These are phyloP conservation scores for Pseudonaja textilis DNA, from an alignment of 2,113 vertebrate species.

Conservation along the genomic window DNA sequence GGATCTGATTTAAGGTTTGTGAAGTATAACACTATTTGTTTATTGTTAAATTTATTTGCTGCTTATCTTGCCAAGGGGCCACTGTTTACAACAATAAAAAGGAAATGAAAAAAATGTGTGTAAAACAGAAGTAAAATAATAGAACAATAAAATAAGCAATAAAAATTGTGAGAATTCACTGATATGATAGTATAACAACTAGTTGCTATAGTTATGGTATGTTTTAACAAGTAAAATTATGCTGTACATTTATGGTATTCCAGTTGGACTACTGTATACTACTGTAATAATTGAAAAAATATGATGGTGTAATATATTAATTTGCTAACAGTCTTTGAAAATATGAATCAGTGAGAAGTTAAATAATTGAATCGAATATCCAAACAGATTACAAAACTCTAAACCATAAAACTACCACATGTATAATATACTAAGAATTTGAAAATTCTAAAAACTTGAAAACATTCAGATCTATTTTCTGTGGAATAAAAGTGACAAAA, in stretches of 20 bases:
- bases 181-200: not conserved
- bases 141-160: not conserved
- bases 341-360: not conserved
- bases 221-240: not conserved
- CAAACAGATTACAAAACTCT: not conserved
- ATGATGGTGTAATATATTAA: conserved; percentile 10
- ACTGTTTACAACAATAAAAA: no score
- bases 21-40: not conserved
- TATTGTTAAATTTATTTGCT: no score
- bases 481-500: not conserved
- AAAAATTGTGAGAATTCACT: no score
- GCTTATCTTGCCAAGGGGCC: no score
- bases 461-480: not conserved
- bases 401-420: not conserved
- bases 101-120: no score
- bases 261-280: not conserved
- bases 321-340: not conserved
- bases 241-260: conserved; percentile 1
- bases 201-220: not conserved
- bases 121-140: no score
- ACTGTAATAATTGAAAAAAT: not conserved
- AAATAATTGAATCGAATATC: not conserved
- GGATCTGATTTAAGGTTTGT: not conserved
- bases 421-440: not conserved
- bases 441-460: not conserved